Percentiles rank a stretch among this genome's conserved stretches.
These are phyloP conservation scores for Geothlypis trichas DNA, from an alignment of 2,113 vertebrate species.

Conservation along the genomic window DNA sequence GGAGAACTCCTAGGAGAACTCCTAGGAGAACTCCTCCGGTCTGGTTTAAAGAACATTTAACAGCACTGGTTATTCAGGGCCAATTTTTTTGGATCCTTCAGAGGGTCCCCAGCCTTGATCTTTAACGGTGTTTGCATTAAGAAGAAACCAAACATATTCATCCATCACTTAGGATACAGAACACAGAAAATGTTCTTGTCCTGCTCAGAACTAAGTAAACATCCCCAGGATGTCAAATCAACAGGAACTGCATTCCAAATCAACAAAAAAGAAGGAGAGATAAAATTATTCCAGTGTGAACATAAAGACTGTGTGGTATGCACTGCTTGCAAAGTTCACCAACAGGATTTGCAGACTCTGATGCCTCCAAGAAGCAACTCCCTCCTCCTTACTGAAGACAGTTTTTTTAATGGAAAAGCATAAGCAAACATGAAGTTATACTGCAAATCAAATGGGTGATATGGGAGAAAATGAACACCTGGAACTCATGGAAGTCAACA, in stretches of 20 bases:
- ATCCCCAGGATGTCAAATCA: not conserved
- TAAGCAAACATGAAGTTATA: not conserved
- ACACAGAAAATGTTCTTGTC: not conserved
- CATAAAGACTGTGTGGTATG: not conserved
- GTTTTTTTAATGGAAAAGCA: not conserved
- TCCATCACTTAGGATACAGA: not conserved
- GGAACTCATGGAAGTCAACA: not conserved
- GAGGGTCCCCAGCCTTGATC: not conserved
- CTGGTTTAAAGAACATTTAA: not conserved
- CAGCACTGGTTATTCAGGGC: not conserved
- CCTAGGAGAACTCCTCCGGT: not conserved
- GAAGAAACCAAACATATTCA: not conserved
- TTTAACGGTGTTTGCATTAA: not conserved
- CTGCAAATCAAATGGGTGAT: not conserved
- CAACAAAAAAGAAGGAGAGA: not conserved
- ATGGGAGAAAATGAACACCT: not conserved
- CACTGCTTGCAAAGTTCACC: not conserved
- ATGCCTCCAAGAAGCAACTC: not conserved
- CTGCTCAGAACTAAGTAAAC: not conserved
- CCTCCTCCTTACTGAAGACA: not conserved
- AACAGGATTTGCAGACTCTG: not conserved
- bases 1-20: not conserved
- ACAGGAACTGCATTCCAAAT: not conserved
- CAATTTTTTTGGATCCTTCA: not conserved
- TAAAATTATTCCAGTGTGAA: not conserved